Evolutionary conservation across 23 tunicate species (phyloP).

Genomic region (Trididemnum miniatum): DNA sequence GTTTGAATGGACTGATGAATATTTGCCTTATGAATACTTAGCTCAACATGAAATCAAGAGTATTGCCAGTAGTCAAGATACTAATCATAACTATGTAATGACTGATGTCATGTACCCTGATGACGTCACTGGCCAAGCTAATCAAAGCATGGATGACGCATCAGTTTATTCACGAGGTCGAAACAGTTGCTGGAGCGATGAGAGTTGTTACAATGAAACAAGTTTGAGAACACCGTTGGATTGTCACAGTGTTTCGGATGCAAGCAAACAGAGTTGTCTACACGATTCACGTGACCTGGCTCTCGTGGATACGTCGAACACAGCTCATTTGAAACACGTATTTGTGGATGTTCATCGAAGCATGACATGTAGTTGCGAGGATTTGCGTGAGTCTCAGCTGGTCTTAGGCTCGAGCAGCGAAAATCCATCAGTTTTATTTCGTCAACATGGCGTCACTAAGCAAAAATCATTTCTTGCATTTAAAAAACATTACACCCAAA

Average conservation of each 20-base stretch:
- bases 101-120: not conserved
- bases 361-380: conserved; percentile 36
- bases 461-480: not conserved
- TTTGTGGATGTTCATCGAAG: conserved; percentile 51
- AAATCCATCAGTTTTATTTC: no score
- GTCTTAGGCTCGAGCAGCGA: not conserved
- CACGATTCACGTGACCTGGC: not conserved
- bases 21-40: not conserved
- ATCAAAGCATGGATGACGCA: not conserved
- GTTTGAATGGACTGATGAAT: not conserved
- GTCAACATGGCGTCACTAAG: not conserved
- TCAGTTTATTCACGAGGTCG: not conserved
- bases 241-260: not conserved
- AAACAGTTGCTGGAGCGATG: conserved; percentile 9
- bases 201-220: not conserved
- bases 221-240: not conserved
- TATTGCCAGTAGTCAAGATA: no score
- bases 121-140: not conserved
- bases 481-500: not conserved
- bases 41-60: no score
- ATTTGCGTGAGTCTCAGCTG: conserved; percentile 5
- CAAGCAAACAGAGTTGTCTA: not conserved
- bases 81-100: not conserved
- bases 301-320: not conserved
- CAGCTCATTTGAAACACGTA: conserved; percentile 40